Conservation (phyloP, 2,113 vertebrate species). For the Ictalurus furcatus region DNA sequence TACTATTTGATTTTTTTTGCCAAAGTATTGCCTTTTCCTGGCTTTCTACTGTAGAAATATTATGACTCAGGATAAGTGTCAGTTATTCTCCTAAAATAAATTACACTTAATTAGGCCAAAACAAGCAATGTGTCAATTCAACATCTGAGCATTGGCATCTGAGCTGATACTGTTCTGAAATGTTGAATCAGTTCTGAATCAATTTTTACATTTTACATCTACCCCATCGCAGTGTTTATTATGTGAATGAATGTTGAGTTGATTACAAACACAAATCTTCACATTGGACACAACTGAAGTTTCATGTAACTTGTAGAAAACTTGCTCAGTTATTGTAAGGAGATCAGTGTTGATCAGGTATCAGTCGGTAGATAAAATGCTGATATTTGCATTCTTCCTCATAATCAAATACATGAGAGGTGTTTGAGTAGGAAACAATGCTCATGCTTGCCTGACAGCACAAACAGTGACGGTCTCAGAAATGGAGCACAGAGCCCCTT, state of each 20-base stretch:
- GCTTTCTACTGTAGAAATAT: neutral
- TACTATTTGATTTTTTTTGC: neutral
- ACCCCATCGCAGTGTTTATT: neutral
- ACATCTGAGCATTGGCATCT: neutral
- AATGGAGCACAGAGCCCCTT: slow-evolving; percentile 16
- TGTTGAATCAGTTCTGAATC: neutral
- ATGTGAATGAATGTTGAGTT: neutral
- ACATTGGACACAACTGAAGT: neutral
- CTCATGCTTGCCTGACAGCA: slow-evolving; percentile 25
- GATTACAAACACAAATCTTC: neutral
- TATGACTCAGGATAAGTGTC: neutral
- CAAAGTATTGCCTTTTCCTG: neutral
- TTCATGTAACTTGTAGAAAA: neutral
- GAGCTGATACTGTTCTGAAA: neutral
- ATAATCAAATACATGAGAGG: neutral
- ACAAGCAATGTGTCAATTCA: neutral
- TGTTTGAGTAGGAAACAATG: slow-evolving; percentile 7
- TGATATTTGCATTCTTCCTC: neutral
- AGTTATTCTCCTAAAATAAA: neutral
- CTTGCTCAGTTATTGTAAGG: neutral
- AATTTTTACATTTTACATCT: neutral
- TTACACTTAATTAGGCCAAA: neutral
- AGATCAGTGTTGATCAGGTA: neutral
- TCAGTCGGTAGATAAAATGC: neutral
- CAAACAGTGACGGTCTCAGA: slow-evolving; percentile 7